These are phyloP conservation scores for Stichopus chloronotus DNA, from an alignment of 35 echinoderm and acorn worm genomes.

Conservation along the genomic window DNA sequence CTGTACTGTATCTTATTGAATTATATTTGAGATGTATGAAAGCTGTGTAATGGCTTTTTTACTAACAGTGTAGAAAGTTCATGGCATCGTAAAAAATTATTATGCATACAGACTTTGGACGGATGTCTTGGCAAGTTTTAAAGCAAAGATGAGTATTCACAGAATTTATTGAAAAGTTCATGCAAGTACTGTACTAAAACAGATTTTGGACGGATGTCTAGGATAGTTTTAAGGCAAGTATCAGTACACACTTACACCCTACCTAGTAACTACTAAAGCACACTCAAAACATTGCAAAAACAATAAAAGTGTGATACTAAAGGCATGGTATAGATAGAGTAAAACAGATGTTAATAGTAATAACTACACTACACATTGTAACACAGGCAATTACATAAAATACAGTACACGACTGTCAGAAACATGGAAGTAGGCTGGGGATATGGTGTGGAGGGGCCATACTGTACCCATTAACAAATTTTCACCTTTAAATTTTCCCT, in stretches of 20 bases:
- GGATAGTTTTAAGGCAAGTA: not conserved
- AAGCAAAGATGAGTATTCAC: not conserved
- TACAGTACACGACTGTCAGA: not conserved
- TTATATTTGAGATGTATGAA: not conserved
- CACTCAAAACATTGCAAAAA: no score
- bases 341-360: slow-evolving; percentile 2
- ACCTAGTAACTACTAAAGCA: not conserved
- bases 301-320: not conserved
- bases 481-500: not conserved
- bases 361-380: not conserved
- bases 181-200: not conserved
- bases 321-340: slow-evolving; percentile 5
- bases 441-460: not conserved
- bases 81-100: not conserved
- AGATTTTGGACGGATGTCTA: not conserved
- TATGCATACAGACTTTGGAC: not conserved
- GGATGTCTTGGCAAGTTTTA: not conserved
- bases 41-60: not conserved
- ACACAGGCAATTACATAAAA: not conserved
- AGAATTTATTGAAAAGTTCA: not conserved
- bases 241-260: not conserved
- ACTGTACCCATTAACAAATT: slow-evolving; percentile 12
- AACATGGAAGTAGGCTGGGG: not conserved
- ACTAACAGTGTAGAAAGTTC: slow-evolving; percentile 4
- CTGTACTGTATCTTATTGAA: no score